Conservation (phyloP, 2,113 vertebrate genomes). For the Hypanus sabinus region DNA sequence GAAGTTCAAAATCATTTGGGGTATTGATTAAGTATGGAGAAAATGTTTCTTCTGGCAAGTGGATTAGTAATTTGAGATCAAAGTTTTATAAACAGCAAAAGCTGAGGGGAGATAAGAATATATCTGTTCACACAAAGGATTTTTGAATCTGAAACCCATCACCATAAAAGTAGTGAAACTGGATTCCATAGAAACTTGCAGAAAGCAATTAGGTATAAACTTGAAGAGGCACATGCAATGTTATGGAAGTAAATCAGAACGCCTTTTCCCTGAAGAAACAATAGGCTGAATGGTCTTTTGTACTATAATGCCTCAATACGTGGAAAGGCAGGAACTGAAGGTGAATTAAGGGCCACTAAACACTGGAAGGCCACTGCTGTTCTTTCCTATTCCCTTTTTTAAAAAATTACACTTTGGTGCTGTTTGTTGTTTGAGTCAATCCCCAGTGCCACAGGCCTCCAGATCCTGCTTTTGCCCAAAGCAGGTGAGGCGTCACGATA, state of each 20-base stretch:
- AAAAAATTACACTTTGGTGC: not conserved
- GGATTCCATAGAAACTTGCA: not conserved
- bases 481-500: not conserved
- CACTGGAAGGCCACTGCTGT: not conserved
- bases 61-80: not conserved
- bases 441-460: not conserved
- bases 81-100: not conserved
- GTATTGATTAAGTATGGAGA: not conserved
- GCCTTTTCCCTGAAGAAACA: not conserved
- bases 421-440: not conserved
- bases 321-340: not conserved
- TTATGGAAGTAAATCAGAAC: not conserved
- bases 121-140: not conserved
- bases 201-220: not conserved
- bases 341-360: not conserved
- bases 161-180: not conserved
- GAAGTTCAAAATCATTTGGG: not conserved
- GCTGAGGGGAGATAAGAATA: not conserved
- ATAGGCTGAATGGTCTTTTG: not conserved
- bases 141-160: not conserved
- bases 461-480: not conserved
- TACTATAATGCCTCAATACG: not conserved
- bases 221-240: not conserved
- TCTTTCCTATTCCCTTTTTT: not conserved
- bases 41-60: not conserved